Base-by-base conservation (phyloP, 2,888 invertebrate genomes). In the Drosophila eohydei region DNA sequence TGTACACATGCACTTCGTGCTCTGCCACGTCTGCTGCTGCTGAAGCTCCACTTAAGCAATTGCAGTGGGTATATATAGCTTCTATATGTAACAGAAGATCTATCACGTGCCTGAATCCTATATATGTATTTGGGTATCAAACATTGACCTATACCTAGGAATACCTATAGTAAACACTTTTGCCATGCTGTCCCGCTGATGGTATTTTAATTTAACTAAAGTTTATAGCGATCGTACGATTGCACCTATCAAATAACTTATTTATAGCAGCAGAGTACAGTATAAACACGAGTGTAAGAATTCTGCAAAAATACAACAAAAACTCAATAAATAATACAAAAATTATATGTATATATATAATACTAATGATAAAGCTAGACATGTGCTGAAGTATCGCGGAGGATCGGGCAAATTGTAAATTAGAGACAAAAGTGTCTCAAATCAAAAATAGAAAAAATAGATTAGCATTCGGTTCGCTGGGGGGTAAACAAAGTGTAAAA, bases 361-460 rank as follows among this genome's bases (percentile, higher is more conserved):
- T 38, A 51, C 2, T 6, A 28, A 71, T 38, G 76, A 78, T 70
- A 67, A 55, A 44, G 64, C 0, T 16, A 30, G 59, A 44, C 77
- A 78, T 58, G 69, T 54, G 55, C 46, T 44, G 51, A 1, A 41
- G 50, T 70, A 63, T 44, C 14, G 30, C 2, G 43, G 26, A 61
- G 68, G 57, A 58, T 51, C 57, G 40, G 2, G 2, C 44, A 57
- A 60, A 87, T 83, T 70, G 75, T 83, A 83, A 87, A 83, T 83
- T 74, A 71, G 61, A 65, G 46, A 46, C 54, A 60, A 36, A 55
- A 16, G 40, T 50, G 55, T 71, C 65, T 59, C 36, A 63, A 74
- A 72, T 79, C 69, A 74, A 50, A 55, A 72, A 68, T 77, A 63
- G 43, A 38, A 58, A 44, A 57, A 50, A 43, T 64, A 81, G 83